Evolutionary conservation across 2,797 vertebrate genomes (phyloP), one percentile per base, ranked within the genome.

Genomic region (Strix occidentalis): DNA sequence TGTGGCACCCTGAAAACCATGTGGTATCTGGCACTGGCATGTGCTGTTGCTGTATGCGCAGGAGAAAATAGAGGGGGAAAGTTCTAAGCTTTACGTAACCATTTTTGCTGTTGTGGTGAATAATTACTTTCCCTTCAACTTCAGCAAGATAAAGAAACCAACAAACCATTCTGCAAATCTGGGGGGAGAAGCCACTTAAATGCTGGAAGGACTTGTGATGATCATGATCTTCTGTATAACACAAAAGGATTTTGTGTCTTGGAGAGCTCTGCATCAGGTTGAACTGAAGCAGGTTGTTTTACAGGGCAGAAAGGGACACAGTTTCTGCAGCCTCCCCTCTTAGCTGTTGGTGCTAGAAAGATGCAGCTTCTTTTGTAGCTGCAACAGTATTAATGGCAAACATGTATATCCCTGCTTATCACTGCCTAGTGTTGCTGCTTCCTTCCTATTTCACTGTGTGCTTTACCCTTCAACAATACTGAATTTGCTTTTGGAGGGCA

Each of bases 401-500:
- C 5, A 0, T 20, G 19, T 12, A 13, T 8, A 10, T 75, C 68
- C 53, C 58, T 35, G 71, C 87, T 46, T 24, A 41, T n/a, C 10
- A 4, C 48, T 37, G 56, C 50, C 51, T 13, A 2, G 13, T 6
- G 16, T 11, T 53, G 66, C 82, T 8, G 16, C 41, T 89, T 45
- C 28, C n/a, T 29, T 68, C 45, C 63, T 29, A 1, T 51, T 71
- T 51, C 41, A 11, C 54, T 46, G 16, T 28, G 43, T n/a, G 50
- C 50, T 88, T 78, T 68, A 45, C 84, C 94, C 90, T 94, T 75
- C 84, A 81, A 2, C 25, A 18, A 25, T 6, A 68, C 48, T 35
- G 72, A 23, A 4, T 84, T 68, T 66, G 65, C 23, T 90, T 92
- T 66, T 48, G 56, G 78, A 93, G 84, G 86, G 51, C 90, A 92